Evolutionary conservation across 2,797 vertebrate genomes (phyloP), one percentile per base, ranked within the genome.

Genomic region (Molossus molossus): DNA sequence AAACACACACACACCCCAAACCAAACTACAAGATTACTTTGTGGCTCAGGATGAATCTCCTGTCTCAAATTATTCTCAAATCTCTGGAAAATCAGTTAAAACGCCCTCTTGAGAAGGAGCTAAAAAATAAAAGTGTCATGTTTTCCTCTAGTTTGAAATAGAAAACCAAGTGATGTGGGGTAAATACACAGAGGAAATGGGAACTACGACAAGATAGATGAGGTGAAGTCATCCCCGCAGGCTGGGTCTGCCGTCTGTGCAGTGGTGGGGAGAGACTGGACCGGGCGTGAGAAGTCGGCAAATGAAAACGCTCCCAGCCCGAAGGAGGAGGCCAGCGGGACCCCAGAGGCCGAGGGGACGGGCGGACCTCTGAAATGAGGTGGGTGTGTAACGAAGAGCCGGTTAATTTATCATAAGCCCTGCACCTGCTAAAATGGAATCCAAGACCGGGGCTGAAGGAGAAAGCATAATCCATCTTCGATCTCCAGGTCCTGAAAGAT

Each of bases 181-280:
- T 93, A 76, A 81, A 94, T 85, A 79, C 48, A 29, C 25, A 62
- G 14, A 73, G 45, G 55, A 94, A 92, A 90, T 62, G 64, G 58
- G 81, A 92, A 88, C 27, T 65, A 48, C 80, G 73, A 75, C 77
- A 96, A 96, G 86, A 95, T 84, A 93, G 89, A 93, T 90, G 76
- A 90, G 75, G 37, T n/a, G 70, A 90, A 90, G 87, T 93, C 91
- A 92, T 87, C 90, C 53, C 65, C 21, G 73, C 40, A 75, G 67
- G 40, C 77, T 69, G 53, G 27, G 10, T 65, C 82, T 96, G 73
- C 80, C 64, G 53, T 33, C 37, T 79, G 6, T 23, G n/a, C 21
- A 69, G 3, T 2, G 37, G 50, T 27, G 20, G 12, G 37, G 81
- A 81, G 90, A 85, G n/a, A n/a, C 18, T 40, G 21, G 37, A 7